phyloP scores from a whole-genome alignment of 2,797 vertebrate genomes.

The Serranus cabrilla region DNA sequence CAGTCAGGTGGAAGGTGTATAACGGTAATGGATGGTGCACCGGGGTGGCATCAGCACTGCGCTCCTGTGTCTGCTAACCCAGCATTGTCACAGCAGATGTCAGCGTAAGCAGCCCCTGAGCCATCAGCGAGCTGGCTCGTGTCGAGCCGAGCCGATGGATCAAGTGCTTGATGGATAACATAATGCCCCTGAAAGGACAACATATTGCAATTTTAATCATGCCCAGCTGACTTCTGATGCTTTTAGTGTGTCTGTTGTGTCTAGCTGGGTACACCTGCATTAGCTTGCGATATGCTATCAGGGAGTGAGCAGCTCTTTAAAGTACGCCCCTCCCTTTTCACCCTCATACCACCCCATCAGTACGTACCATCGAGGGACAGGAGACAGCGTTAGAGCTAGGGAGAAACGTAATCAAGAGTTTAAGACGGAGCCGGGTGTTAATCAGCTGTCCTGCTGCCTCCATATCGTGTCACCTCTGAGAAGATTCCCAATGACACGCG shows the following conservation, averaged over 20 bases:
- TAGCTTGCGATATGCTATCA: neutral
- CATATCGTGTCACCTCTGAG: constrained; percentile 60
- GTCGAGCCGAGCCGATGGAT: constrained; percentile 59
- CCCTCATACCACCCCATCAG: constrained; percentile 12
- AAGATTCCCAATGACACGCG: constrained; percentile 60
- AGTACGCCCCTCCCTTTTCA: neutral
- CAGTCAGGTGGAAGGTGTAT: constrained; percentile 44
- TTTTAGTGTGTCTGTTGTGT: constrained; percentile 36
- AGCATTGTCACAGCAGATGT: constrained; percentile 59
- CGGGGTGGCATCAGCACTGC: constrained; percentile 34
- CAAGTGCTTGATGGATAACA: constrained; percentile 71
- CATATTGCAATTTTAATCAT: constrained; percentile 74
- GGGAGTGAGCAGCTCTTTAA: constrained; percentile 26
- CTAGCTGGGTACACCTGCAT: constrained; percentile 22
- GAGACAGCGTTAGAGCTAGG: constrained; percentile 24
- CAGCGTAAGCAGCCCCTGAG: constrained; percentile 50
- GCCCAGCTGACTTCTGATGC: constrained; percentile 48
- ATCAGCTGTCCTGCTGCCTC: constrained; percentile 73
- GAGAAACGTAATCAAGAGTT: constrained; percentile 71
- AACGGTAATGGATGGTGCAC: constrained; percentile 51
- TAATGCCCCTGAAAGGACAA: constrained; percentile 69
- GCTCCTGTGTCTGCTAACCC: constrained; percentile 42
- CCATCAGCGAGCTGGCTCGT: constrained; percentile 39
- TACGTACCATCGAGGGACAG: constrained; percentile 17
- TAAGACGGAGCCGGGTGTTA: constrained; percentile 68